phyloP scores from a whole-genome alignment of 2,113 vertebrate species.

The Eurystomus gularis region DNA sequence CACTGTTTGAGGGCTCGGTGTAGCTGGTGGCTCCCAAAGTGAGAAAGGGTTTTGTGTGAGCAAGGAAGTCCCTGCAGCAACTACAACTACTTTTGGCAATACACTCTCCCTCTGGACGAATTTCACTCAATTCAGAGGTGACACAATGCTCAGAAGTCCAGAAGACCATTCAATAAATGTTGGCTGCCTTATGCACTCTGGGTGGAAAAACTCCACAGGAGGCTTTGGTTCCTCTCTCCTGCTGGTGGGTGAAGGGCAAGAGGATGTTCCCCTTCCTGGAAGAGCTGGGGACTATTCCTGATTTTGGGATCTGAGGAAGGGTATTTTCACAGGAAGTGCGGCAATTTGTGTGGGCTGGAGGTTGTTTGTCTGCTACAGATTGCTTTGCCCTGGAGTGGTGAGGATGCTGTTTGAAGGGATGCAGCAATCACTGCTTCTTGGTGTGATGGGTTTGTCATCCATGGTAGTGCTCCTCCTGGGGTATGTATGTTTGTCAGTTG shows the following conservation, averaged over 20 bases:
- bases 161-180: not conserved
- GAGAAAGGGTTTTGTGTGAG: not conserved
- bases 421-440: not conserved
- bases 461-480: not conserved
- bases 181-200: not conserved
- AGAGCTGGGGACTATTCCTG: not conserved
- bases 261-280: not conserved
- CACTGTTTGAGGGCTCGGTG: not conserved
- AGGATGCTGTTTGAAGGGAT: not conserved
- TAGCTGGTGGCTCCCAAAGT: not conserved
- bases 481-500: not conserved
- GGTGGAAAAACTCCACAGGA: accelerated
- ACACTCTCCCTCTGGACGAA: not conserved
- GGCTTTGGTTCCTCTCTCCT: not conserved
- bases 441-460: not conserved
- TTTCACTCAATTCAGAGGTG: not conserved
- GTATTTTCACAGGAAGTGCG: not conserved
- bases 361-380: not conserved
- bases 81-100: not conserved
- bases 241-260: not conserved
- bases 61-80: not conserved
- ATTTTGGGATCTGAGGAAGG: not conserved
- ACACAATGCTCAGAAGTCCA: not conserved
- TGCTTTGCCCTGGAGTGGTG: accelerated
- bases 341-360: not conserved